A percentile compares a stretch with the other conserved stretches of the same genome.
Evolutionary conservation across 2,113 vertebrate genomes (phyloP).

Genomic region (Clarias batrachus): DNA sequence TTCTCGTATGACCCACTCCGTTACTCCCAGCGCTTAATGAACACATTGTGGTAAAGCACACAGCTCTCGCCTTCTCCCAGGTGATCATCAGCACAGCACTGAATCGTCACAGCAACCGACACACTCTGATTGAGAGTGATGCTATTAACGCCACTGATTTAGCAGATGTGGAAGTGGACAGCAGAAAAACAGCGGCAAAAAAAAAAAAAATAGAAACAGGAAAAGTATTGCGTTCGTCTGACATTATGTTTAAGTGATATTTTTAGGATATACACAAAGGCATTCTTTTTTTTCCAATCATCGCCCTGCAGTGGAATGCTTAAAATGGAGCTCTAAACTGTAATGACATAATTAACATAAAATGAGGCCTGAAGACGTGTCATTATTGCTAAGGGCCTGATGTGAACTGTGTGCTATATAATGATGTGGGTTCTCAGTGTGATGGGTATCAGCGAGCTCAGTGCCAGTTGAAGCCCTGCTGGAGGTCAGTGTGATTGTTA

Average conservation of each 20-base stretch:
- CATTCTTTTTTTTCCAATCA: constrained; percentile 1
- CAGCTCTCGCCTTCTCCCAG: constrained; percentile 23
- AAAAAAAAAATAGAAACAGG: neutral
- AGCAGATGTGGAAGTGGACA: constrained; percentile 31
- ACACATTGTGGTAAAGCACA: constrained; percentile 40
- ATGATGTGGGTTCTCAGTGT: constrained; percentile 50
- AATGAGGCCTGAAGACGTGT: constrained; percentile 39
- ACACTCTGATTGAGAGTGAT: constrained; percentile 29
- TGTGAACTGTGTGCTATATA: constrained; percentile 39
- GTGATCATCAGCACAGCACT: constrained; percentile 42
- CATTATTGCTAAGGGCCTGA: constrained; percentile 42
- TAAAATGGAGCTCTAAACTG: constrained; percentile 40
- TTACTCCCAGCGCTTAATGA: constrained; percentile 21
- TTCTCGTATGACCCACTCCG: constrained; percentile 6
- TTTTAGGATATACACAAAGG: constrained; percentile 25
- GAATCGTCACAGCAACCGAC: constrained; percentile 33
- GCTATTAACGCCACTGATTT: constrained; percentile 38
- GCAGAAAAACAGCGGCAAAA: neutral
- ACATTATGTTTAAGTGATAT: constrained; percentile 16
- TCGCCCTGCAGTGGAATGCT: constrained; percentile 7
- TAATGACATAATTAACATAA: constrained; percentile 48
- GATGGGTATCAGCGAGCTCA: constrained; percentile 48
- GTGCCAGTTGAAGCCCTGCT: constrained; percentile 42
- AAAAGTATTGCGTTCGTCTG: neutral
- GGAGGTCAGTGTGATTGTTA: constrained; percentile 61